Evolutionary conservation across 1,140 invertebrate species (phyloP), one percentile per base, ranked within the genome.

Genomic region (Schlechtendalia chinensis): DNA sequence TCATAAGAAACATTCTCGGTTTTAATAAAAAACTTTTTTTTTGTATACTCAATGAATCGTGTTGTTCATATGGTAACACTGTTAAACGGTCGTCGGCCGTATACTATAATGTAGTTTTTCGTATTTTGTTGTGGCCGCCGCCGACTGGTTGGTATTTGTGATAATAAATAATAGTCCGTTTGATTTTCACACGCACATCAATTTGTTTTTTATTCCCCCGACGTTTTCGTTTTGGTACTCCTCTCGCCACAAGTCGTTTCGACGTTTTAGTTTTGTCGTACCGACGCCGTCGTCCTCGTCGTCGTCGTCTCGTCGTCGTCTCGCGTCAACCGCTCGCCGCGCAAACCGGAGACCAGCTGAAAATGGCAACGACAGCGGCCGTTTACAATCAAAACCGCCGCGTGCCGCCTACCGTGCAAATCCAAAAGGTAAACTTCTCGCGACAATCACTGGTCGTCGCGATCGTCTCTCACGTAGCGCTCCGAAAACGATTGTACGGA

Each of bases 351-450:
- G 32, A 63, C 17, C 32, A n/a, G 16, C 14, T 27, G 5, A 22
- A 69, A 11, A 79, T 79, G 75, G 75, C 69, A 29, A 47, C 69
- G 24, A 27, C 59, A 2, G 58, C 75, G 1, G 58, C 75, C 4
- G 56, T 32, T 27, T 79, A 61, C 17, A 79, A 79, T 17, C 75
- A 79, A 14, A 79, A 79, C 39, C 75, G 75, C 22, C 75, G 75
- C 2, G 58, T 50, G 22, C 75, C 75, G 16, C 75, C 75, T n/a
- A 61, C 75, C 0, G 22, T 79, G 16, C 75, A 79, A 63, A 79
- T 79, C 4, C 75, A 79, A 47, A 79, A 79, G 45, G 75, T 79
- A 63, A 54, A 50, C 12, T 50, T 4, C 12, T 14, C 47, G 47
- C 1, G 1, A 39, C 8, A 8, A 12, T 50, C 12, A 50, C 47